phyloP scores from a whole-genome alignment of 2,113 vertebrate genomes.

The Festucalex cinctus region DNA sequence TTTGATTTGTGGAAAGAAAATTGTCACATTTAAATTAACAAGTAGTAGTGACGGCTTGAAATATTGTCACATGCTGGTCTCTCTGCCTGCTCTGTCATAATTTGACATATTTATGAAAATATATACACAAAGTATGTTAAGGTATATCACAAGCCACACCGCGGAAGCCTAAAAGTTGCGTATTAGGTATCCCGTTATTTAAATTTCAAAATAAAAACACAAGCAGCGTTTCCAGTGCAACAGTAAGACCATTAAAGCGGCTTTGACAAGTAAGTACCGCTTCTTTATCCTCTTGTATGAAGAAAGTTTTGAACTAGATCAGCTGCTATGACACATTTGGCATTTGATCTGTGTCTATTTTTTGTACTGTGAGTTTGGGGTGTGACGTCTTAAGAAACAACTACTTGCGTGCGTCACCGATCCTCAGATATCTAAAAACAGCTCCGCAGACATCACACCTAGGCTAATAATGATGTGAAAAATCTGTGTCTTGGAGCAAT shows the following conservation, averaged over 20 bases:
- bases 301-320: not conserved
- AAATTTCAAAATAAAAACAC: too few species aligned
- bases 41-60: too few species aligned
- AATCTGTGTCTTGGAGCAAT: constrained; percentile 1
- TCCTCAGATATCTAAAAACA: constrained; percentile 57
- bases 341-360: constrained; percentile 33
- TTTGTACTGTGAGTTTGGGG: constrained; percentile 13
- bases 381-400: constrained; percentile 2
- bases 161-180: too few species aligned
- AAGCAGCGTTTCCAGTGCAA: too few species aligned
- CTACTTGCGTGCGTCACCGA: constrained; percentile 46
- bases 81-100: too few species aligned
- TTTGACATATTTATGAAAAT: too few species aligned
- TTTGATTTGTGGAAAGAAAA: too few species aligned
- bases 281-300: not conserved
- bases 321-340: not conserved
- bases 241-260: not conserved
- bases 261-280: not conserved
- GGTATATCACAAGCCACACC: too few species aligned
- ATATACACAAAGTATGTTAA: too few species aligned
- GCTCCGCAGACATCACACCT: constrained; percentile 19
- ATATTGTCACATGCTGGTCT: too few species aligned
- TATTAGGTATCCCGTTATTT: too few species aligned
- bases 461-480: not conserved
- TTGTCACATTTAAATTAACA: too few species aligned